Evolutionary conservation across 2,113 vertebrate genomes (phyloP).

Genomic region (Pagrus major): DNA sequence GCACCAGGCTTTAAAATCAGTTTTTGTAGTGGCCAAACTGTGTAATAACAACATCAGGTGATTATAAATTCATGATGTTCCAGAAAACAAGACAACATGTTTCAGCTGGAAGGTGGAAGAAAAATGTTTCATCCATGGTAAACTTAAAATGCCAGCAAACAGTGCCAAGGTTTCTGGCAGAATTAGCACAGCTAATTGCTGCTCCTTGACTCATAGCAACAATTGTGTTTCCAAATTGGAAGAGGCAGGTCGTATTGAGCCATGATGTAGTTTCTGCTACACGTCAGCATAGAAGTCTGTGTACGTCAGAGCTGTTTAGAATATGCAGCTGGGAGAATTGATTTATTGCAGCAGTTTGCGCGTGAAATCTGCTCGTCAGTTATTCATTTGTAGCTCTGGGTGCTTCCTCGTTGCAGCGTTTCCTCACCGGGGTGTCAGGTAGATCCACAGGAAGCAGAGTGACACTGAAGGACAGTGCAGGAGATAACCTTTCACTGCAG

Average conservation of each 20-base stretch:
- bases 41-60: no score
- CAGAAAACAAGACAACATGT: neutral
- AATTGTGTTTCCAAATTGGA: neutral
- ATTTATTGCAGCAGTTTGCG: constrained; percentile 44
- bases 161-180: neutral
- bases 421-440: constrained; percentile 50
- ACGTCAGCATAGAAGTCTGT: neutral
- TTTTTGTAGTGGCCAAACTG: no score
- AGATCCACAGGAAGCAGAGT: constrained; percentile 44
- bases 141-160: neutral
- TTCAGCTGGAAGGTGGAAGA: constrained; percentile 27
- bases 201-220: neutral
- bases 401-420: constrained; percentile 46
- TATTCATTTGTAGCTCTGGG: constrained; percentile 58
- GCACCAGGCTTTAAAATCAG: no score
- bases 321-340: constrained; percentile 33
- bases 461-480: constrained; percentile 61
- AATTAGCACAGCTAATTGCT: constrained; percentile 7
- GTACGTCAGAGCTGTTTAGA: neutral
- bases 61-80: neutral
- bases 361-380: constrained; percentile 62
- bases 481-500: constrained; percentile 64
- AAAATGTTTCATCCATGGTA: neutral
- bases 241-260: neutral
- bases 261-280: neutral